Conservation (phyloP, 1,140 invertebrate species). For the Subanguina moxae region DNA sequence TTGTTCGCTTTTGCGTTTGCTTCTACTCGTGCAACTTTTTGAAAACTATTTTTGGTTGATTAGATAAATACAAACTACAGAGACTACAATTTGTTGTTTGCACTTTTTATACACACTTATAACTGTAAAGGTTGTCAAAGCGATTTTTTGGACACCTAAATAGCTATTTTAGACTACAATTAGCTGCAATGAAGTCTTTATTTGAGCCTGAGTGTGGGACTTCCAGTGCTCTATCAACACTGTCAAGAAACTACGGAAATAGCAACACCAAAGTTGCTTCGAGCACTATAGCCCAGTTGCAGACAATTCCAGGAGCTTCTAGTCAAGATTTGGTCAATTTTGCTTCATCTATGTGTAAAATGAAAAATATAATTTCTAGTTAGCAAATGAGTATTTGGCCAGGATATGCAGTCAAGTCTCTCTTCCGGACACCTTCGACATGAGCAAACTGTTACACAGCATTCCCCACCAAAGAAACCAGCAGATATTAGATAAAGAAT, state of each 20-base stretch:
- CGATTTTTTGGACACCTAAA: no score
- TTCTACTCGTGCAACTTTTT: no score
- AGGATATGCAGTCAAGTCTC: constrained; percentile 4
- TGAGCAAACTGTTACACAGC: not conserved
- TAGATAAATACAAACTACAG: no score
- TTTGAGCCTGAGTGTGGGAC: constrained; percentile 11
- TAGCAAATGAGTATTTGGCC: constrained; percentile 27
- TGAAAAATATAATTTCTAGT: constrained; percentile 9
- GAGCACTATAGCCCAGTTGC: not conserved
- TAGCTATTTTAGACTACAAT: no score
- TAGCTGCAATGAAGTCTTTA: constrained; percentile 2
- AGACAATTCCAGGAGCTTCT: not conserved
- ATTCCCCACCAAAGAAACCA: not conserved
- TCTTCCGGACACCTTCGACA: constrained; percentile 18
- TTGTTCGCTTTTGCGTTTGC: no score
- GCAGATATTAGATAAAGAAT: no score
- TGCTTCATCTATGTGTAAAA: not conserved
- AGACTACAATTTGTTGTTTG: no score
- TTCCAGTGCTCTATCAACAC: not conserved
- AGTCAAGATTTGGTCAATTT: not conserved
- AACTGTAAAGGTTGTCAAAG: no score
- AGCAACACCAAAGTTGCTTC: not conserved
- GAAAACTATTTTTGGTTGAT: no score
- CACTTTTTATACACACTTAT: no score
- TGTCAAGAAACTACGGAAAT: constrained; percentile 9